Conservation (phyloP, 1,140 invertebrate species). For the Lepidostoma basale region DNA sequence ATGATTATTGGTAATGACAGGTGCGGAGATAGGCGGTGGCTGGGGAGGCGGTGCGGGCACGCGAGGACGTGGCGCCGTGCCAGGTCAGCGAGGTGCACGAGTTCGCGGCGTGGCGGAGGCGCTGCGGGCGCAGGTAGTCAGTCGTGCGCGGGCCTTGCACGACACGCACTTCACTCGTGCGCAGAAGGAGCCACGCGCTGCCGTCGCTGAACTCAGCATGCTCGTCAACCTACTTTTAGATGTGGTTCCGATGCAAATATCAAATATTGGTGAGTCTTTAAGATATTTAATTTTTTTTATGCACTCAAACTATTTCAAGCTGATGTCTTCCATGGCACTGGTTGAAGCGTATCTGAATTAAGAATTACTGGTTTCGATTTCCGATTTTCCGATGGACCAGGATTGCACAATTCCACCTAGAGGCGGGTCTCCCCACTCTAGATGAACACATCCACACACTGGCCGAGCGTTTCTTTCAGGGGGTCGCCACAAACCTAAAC, state of each 20-base stretch:
- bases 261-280: not conserved
- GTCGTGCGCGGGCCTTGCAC: slow-evolving; percentile 54
- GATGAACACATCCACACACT: too few species aligned
- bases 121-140: slow-evolving; percentile 53
- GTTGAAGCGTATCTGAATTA: too few species aligned
- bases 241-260: slow-evolving; percentile 11
- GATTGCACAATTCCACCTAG: too few species aligned
- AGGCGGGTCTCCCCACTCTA: too few species aligned
- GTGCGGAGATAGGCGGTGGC: slow-evolving; percentile 56
- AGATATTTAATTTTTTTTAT: not conserved
- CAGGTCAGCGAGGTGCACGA: not conserved
- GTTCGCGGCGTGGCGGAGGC: slow-evolving; percentile 54
- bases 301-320: not conserved
- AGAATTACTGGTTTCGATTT: too few species aligned
- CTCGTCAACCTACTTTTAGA: slow-evolving; percentile 2
- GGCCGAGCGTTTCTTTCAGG: too few species aligned
- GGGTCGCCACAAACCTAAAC: too few species aligned
- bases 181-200: slow-evolving; percentile 50
- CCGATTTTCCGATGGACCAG: too few species aligned
- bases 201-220: slow-evolving; percentile 10
- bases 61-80: slow-evolving; percentile 17
- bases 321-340: too few species aligned
- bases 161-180: slow-evolving; percentile 55
- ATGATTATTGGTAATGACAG: slow-evolving; percentile 37
- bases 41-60: slow-evolving; percentile 55